Percentiles rank a stretch among this genome's conserved stretches.
Conservation (phyloP, 2,888 invertebrate species). For the Agriotes lineatus region DNA sequence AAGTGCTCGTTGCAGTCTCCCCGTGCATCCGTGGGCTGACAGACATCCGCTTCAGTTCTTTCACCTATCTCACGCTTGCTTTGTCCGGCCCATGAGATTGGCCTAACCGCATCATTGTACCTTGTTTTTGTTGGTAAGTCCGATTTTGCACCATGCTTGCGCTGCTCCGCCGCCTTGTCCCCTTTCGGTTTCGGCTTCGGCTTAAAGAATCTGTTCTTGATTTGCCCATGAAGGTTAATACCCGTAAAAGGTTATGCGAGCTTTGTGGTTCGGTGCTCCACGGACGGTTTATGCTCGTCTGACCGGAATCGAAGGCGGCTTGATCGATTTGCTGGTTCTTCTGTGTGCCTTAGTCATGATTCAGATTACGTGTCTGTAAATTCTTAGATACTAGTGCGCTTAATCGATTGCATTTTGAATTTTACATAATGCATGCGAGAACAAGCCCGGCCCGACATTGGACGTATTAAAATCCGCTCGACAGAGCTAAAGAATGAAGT, state of each 20-base stretch:
- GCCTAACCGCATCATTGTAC: neutral
- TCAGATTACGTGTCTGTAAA: no score
- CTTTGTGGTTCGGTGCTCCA: slow-evolving; percentile 25
- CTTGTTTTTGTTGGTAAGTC: slow-evolving; percentile 28
- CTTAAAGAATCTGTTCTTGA: neutral
- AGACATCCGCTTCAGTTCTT: slow-evolving; percentile 31
- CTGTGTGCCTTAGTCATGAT: slow-evolving; percentile 2
- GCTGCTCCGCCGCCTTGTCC: neutral
- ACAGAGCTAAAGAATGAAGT: neutral
- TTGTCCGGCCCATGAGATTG: slow-evolving; percentile 29
- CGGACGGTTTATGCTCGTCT: slow-evolving; percentile 3
- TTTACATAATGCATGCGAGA: no score
- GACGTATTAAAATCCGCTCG: no score
- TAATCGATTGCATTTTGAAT: neutral
- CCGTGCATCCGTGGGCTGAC: neutral
- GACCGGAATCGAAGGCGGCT: slow-evolving; percentile 21
- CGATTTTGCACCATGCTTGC: neutral
- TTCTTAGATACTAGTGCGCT: no score
- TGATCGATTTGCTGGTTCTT: slow-evolving; percentile 27
- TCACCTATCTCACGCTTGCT: slow-evolving; percentile 22
- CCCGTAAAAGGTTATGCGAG: slow-evolving; percentile 13
- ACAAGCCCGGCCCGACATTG: no score
- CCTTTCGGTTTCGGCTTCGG: neutral
- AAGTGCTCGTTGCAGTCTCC: slow-evolving; percentile 6
- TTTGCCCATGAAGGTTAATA: slow-evolving; percentile 9